Percentiles rank a stretch among this genome's conserved stretches.
Conservation (phyloP, 1,140 invertebrate species). For the Cepaea nemoralis region DNA sequence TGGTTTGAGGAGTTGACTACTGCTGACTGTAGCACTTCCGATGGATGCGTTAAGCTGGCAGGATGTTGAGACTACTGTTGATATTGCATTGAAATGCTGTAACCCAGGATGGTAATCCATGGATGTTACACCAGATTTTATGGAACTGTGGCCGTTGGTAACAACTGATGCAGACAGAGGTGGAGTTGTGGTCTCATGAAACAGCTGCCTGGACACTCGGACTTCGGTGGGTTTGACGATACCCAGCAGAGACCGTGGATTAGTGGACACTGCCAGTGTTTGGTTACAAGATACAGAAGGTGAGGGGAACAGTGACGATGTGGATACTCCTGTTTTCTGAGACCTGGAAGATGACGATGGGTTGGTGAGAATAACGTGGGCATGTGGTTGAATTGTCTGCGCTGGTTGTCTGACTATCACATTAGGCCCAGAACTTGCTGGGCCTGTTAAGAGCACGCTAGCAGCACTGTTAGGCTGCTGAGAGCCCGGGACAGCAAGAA, state of each 20-base stretch:
- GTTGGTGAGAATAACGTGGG: neutral
- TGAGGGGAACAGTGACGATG: neutral
- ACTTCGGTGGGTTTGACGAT: slow-evolving; percentile 32
- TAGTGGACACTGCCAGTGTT: neutral
- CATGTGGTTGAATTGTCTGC: neutral
- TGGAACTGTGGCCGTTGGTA: slow-evolving; percentile 1
- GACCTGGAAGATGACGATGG: neutral
- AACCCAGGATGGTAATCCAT: neutral
- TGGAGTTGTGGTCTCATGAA: slow-evolving; percentile 37
- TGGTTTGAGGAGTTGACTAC: neutral
- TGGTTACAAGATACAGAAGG: neutral
- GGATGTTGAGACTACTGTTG: neutral
- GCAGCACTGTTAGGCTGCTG: neutral
- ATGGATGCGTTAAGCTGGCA: neutral
- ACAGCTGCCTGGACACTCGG: slow-evolving; percentile 36
- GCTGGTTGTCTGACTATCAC: slow-evolving; percentile 16
- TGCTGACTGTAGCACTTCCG: neutral
- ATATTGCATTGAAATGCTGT: neutral
- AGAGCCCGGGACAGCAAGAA: neutral
- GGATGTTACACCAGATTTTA: neutral
- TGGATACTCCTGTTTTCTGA: neutral
- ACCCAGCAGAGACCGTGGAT: neutral
- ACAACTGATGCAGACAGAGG: neutral
- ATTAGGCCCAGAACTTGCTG: neutral
- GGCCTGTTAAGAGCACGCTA: slow-evolving; percentile 1